A percentile compares a stretch with the other conserved stretches of the same genome.
These are phyloP conservation scores for Drusus annulatus DNA, from an alignment of 1,140 invertebrate species.

Conservation along the genomic window DNA sequence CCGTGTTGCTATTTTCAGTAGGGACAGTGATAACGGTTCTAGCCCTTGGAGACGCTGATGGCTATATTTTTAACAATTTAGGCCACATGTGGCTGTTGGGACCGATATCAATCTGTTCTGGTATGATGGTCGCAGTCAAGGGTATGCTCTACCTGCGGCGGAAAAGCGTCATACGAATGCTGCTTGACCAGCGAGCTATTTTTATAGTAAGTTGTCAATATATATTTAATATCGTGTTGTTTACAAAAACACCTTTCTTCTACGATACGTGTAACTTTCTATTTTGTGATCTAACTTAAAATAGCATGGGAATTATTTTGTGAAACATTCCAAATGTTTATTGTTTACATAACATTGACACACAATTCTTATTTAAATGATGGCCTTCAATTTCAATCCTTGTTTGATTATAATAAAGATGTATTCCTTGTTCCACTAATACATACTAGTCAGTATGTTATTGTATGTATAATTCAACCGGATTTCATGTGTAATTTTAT, in stretches of 20 bases:
- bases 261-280: no score
- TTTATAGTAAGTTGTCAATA: constrained; percentile 70
- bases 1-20: constrained; percentile 76
- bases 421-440: no score
- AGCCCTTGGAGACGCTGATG: constrained; percentile 75
- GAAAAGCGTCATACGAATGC: constrained; percentile 78
- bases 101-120: constrained; percentile 79
- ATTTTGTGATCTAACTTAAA: no score
- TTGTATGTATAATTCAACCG: neutral
- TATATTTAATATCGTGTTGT: neutral
- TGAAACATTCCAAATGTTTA: no score
- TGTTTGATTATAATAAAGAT: no score
- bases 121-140: constrained; percentile 79
- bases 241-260: neutral
- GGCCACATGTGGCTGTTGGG: constrained; percentile 81
- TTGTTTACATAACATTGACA: no score
- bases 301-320: no score
- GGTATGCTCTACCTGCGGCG: constrained; percentile 78
- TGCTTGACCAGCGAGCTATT: constrained; percentile 75
- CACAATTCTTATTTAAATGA: no score
- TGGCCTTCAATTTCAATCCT: no score
- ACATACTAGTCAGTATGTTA: no score
- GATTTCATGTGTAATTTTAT: neutral
- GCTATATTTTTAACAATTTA: constrained; percentile 72
- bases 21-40: constrained; percentile 78